Conservation (phyloP, 1,140 invertebrate genomes). For the Cepaea nemoralis region DNA sequence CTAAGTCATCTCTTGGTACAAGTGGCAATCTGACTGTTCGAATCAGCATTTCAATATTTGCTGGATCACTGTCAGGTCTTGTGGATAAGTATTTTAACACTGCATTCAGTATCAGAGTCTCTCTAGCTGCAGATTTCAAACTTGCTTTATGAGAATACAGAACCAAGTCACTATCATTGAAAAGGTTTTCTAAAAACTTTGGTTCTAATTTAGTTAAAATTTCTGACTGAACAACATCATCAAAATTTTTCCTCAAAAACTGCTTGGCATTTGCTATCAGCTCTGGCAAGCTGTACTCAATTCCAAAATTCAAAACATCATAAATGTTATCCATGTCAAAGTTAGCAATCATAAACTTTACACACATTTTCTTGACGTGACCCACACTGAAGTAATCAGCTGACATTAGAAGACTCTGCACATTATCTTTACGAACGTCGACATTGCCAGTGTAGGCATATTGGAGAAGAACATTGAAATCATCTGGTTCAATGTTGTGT, state of each 20-base stretch:
- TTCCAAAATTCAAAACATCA: constrained; percentile 11
- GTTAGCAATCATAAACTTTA: constrained; percentile 14
- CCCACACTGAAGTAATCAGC: constrained; percentile 26
- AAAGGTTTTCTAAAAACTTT: neutral
- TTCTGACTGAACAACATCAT: neutral
- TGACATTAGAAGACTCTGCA: constrained; percentile 18
- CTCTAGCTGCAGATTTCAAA: neutral
- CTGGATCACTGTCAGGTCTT: neutral
- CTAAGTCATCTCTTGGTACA: neutral
- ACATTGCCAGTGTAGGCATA: constrained; percentile 34
- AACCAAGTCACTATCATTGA: constrained; percentile 22
- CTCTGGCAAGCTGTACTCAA: neutral
- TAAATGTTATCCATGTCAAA: constrained; percentile 18
- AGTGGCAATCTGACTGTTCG: neutral
- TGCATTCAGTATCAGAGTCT: neutral
- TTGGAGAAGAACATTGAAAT: constrained; percentile 13
- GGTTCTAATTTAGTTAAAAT: constrained; percentile 1
- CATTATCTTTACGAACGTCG: constrained; percentile 23
- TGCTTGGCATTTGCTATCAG: neutral
- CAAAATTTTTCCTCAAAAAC: constrained; percentile 3
- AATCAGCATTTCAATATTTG: neutral
- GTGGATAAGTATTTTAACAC: constrained; percentile 16
- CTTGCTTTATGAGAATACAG: neutral
- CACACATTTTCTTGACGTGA: constrained; percentile 10
- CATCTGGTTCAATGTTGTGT: constrained; percentile 9